Percentiles rank a stretch among this genome's conserved stretches.
Evolutionary conservation across 2,797 vertebrate genomes (phyloP).

Genomic region (Fistularia commersonii): DNA sequence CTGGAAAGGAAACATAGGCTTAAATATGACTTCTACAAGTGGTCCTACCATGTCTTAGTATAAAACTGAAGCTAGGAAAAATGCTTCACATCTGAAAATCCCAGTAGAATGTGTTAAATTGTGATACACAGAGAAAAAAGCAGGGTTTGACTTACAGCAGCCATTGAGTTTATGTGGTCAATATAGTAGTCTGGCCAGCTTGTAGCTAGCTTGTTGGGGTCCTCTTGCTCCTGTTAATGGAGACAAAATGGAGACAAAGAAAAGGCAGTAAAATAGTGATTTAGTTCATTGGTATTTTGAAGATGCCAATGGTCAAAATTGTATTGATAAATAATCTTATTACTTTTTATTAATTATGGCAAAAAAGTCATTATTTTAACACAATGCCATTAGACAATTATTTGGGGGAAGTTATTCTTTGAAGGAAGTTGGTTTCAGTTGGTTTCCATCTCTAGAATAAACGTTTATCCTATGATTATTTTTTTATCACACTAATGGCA

Average conservation of each 20-base stretch:
- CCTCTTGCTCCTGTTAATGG: constrained; percentile 90
- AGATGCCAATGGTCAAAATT: no score
- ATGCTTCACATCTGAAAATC: background rate
- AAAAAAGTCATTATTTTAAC: no score
- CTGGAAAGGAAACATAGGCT: no score
- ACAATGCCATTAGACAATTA: no score
- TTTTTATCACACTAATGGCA: no score
- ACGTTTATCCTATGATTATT: no score
- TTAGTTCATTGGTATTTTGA: background rate
- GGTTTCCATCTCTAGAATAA: no score
- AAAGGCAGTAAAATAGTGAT: constrained; percentile 12
- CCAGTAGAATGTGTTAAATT: background rate
- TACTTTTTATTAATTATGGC: no score
- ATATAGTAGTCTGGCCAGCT: constrained; percentile 99
- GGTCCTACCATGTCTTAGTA: background rate
- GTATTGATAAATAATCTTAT: no score
- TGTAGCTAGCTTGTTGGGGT: constrained; percentile 96
- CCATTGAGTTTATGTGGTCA: constrained; percentile 97
- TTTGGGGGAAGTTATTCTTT: no score
- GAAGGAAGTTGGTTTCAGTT: no score
- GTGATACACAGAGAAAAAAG: background rate
- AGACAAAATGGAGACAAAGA: constrained; percentile 27
- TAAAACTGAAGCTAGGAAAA: background rate
- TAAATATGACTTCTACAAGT: no score
- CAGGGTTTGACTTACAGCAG: constrained; percentile 82